Conservation (phyloP, 2,888 invertebrate species). For the Acronicta psi region DNA sequence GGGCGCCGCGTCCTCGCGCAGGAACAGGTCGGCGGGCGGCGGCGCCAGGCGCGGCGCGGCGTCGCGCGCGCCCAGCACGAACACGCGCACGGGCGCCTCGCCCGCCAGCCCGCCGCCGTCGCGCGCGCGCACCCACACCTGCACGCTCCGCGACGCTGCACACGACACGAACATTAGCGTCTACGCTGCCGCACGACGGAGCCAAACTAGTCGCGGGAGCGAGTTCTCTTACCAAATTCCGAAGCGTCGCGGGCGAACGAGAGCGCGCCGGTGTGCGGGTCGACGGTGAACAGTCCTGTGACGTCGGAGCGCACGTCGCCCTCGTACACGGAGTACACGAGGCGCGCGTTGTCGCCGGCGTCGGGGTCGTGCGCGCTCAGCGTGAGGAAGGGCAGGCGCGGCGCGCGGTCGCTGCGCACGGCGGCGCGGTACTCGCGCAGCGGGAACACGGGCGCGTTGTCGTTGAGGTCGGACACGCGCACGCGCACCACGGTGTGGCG, state of each 20-base stretch:
- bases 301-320: slow-evolving; percentile 84
- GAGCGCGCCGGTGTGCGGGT: slow-evolving; percentile 93
- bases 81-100: slow-evolving; percentile 94
- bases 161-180: background rate
- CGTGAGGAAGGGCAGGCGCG: slow-evolving; percentile 75
- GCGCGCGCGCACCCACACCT: slow-evolving; percentile 96
- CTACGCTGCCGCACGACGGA: background rate
- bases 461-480: slow-evolving; percentile 94
- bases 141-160: slow-evolving; percentile 93
- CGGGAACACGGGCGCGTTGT: slow-evolving; percentile 94
- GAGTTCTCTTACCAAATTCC: slow-evolving; percentile 75
- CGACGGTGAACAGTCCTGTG: slow-evolving; percentile 92
- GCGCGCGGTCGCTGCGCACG: slow-evolving; percentile 86
- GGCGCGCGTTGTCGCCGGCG: slow-evolving; percentile 91
- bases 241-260: slow-evolving; percentile 90
- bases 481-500: slow-evolving; percentile 94
- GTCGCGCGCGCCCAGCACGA: slow-evolving; percentile 92
- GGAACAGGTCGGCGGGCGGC: slow-evolving; percentile 93
- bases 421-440: slow-evolving; percentile 93
- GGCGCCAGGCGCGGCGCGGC: slow-evolving; percentile 93
- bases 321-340: slow-evolving; percentile 94
- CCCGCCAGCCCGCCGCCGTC: slow-evolving; percentile 95
- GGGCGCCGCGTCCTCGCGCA: slow-evolving; percentile 92
- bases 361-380: slow-evolving; percentile 93
- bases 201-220: background rate